Base-by-base conservation (phyloP, 2,113 vertebrate genomes). In the Leucopsar rothschildi region DNA sequence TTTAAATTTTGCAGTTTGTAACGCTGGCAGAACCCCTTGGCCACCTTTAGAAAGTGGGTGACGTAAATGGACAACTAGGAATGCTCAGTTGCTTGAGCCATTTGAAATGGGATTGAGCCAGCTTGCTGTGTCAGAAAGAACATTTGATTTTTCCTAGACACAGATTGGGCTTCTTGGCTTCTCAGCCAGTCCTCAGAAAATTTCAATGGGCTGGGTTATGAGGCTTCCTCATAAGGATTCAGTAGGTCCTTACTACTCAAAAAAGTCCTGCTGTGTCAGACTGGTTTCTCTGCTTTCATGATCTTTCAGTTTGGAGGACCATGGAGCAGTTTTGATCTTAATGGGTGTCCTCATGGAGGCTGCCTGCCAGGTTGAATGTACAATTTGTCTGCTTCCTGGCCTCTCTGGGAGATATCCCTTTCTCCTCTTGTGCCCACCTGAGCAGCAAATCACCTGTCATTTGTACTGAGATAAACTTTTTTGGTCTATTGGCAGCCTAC, bases 31-130 rank as follows among this genome's bases (percentile, higher is more conserved):
- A 94, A 87, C 70, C 76, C 35, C 68, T 65, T 24, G 33, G 55
- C 40, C 75, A 90, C 52, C 4, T 2, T 53, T 77, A 86, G 60
- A 93, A 95, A 95, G 83, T 64, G 31, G 88, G 71, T 80, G 90
- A 86, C 0, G 0, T 45, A 80, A 90, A 88, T 60, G 60, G 56
- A 63, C 35, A 88, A 78, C 12, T 14, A 71, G 42, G 52, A 84
- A 81, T 0, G 0, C 40, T 81, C 44, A 44, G 29, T 60, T 75
- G 17, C 56, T 86, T 3, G 14, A 81, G 44, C 28, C 61, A 50
- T 88, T 77, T 75, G 27, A 78, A 73, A 78, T 0, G 0, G n/a
- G 15, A 44, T n/a, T 77, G 64, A 77, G 86, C 11, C 12, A 52
- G 13, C 64, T 85, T 87, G 17, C 49, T 76, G 40, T 92, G 84